Evolutionary conservation across 2,888 invertebrate species (phyloP).

Genomic region (Acronicta psi): DNA sequence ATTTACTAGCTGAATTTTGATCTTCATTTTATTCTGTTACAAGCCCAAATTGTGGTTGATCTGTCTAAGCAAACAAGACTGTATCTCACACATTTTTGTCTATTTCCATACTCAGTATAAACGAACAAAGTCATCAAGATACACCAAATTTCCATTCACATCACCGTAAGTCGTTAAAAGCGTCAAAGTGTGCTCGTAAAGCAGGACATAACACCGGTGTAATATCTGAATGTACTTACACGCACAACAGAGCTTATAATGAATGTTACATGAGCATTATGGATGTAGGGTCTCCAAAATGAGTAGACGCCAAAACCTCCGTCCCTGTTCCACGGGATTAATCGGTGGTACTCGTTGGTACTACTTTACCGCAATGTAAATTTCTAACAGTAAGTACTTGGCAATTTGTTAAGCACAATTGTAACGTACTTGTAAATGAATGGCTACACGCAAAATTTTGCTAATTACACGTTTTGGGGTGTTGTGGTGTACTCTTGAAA

Average conservation of each 20-base stretch:
- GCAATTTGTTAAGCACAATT: conserved; percentile 56
- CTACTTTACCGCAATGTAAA: conserved; percentile 61
- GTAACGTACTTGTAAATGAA: conserved; percentile 54
- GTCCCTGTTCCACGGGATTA: conserved; percentile 56
- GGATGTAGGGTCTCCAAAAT: conserved; percentile 65
- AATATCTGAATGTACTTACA: conserved; percentile 64
- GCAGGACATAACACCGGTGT: conserved; percentile 55
- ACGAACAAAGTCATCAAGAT: conserved; percentile 30
- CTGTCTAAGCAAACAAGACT: no score
- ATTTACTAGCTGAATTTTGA: no score
- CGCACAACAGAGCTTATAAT: conserved; percentile 65
- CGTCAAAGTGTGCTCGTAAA: conserved; percentile 52
- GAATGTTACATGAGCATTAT: conserved; percentile 75
- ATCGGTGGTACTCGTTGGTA: conserved; percentile 49
- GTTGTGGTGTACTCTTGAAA: conserved; percentile 41
- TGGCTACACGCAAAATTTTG: conserved; percentile 53
- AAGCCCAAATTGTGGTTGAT: no score
- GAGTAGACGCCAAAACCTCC: conserved; percentile 61
- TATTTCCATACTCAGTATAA: conserved; percentile 5
- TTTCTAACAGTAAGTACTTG: conserved; percentile 49
- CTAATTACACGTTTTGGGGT: conserved; percentile 50
- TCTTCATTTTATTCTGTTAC: no score
- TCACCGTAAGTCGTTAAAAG: conserved; percentile 48
- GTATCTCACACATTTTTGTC: background rate
- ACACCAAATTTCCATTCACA: conserved; percentile 43